Conservation (phyloP, 1,140 invertebrate species). For the Agrilus planipennis region DNA sequence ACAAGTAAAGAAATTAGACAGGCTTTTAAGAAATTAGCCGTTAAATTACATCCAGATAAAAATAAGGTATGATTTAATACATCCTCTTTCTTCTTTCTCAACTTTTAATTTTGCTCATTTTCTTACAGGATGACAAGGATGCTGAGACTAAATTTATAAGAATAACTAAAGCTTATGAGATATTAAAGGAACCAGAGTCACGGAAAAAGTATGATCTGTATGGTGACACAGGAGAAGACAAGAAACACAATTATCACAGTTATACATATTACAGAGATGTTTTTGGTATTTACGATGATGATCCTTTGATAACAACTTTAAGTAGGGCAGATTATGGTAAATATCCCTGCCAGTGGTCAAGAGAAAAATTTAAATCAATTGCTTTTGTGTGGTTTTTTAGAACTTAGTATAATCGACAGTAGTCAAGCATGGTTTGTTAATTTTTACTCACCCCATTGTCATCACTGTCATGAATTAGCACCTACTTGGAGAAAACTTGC, state of each 20-base stretch:
- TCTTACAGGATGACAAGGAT: conserved; percentile 45
- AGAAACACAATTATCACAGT: conserved; percentile 54
- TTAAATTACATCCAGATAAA: conserved; percentile 76
- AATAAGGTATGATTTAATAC: conserved; percentile 50
- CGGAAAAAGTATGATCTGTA: conserved; percentile 69
- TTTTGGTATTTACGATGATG: conserved; percentile 83
- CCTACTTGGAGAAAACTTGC: conserved; percentile 69
- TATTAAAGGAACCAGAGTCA: conserved; percentile 68
- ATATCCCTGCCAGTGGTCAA: too few relatives aligned
- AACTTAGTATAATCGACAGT: conserved; percentile 34
- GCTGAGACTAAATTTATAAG: conserved; percentile 67
- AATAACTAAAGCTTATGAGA: conserved; percentile 73
- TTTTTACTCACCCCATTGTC: conserved; percentile 77
- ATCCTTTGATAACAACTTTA: conserved; percentile 68
- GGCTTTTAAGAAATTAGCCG: conserved; percentile 71
- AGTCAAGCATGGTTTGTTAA: conserved; percentile 73
- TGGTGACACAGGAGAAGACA: conserved; percentile 56
- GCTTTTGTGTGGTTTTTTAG: conserved; percentile 19
- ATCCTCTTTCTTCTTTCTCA: too few relatives aligned
- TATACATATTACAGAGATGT: conserved; percentile 75
- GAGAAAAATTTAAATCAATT: too few relatives aligned
- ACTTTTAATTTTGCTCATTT: too few relatives aligned
- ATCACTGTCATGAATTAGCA: conserved; percentile 71
- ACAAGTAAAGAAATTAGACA: conserved; percentile 62
- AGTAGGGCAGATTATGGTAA: conserved; percentile 64